Evolutionary conservation across 2,797 vertebrate species (phyloP), one percentile per base, ranked within the genome.

Genomic region (Microctenopoma steveboyesi): DNA sequence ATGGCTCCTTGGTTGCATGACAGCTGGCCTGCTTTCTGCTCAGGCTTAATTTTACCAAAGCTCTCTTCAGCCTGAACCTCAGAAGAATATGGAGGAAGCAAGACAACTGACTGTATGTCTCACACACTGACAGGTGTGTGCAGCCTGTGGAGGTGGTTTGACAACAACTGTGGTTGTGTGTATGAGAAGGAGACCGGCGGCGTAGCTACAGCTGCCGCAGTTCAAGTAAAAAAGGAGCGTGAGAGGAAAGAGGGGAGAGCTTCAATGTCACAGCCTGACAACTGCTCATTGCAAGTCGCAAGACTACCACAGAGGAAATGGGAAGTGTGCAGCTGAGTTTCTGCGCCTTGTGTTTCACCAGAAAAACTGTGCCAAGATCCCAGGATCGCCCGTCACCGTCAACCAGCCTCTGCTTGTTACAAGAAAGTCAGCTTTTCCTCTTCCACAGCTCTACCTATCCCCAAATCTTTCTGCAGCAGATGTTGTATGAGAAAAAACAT

Each of bases 1-100:
- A 74, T 1, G 7, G 42, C 59, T 60, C 59, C 40, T 70, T 64
- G 51, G 65, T 72, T 51, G 58, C 60, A 47, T 77, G 79, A 87
- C 80, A 79, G 72, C 56, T 75, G 74, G 67, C 64, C 75, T 72
- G 59, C 64, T 82, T 86, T 85, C 73, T 69, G 72, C 82, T 61
- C 50, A 54, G 42, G 62, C 56, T 82, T 37, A 39, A 79, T 76
- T 81, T 76, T 39, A 55, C 18, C 18, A 14, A 59, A 73, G 25
- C 57, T 52, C 39, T 42, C 10, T 42, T 72, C 67, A 74, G 69
- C 68, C 39, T 15, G 40, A 79, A 64, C 39, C 27, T 59, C 14
- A 9, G 46, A 63, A 48, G 51, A 81, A 72, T 6, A 78, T 37
- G 68, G 62, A 73, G 58, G 50, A 78, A 53, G 56, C 49, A 59